Conservation (phyloP, 2,888 invertebrate species). For the Athalia cordata region DNA sequence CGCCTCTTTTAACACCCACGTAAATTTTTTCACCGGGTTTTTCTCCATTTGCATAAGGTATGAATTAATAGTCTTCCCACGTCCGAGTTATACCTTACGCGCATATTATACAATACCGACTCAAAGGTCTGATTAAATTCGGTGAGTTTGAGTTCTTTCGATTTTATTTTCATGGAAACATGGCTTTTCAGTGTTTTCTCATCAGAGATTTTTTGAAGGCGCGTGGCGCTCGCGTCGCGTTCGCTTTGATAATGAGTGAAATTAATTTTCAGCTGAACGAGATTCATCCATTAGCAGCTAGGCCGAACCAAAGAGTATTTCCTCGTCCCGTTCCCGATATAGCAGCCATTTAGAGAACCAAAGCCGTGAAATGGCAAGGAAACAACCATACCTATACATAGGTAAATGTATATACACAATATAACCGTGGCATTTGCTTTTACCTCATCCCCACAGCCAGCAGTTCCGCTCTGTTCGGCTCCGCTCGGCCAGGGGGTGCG, state of each 20-base stretch:
- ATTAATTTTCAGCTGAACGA: conserved; percentile 14
- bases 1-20: conserved; percentile 7
- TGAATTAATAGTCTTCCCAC: not conserved
- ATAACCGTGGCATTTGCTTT: conserved; percentile 28
- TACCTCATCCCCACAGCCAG: not conserved
- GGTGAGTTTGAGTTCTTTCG: not conserved
- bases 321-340: conserved; percentile 10
- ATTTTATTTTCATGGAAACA: not conserved
- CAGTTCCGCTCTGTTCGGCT: not conserved
- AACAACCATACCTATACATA: not conserved
- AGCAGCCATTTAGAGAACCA: conserved; percentile 35
- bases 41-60: not conserved
- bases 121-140: not conserved
- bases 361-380: conserved; percentile 34
- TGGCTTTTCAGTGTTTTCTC: too few relatives aligned
- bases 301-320: too few relatives aligned
- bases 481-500: conserved; percentile 3
- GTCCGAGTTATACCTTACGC: not conserved
- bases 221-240: not conserved
- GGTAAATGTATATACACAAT: not conserved
- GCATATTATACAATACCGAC: too few relatives aligned
- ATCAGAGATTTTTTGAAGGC: too few relatives aligned
- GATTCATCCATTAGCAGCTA: not conserved
- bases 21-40: not conserved
- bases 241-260: not conserved